Evolutionary conservation across 2,888 invertebrate species (phyloP), one percentile per base, ranked within the genome.

Genomic region (Atrina japonica): DNA sequence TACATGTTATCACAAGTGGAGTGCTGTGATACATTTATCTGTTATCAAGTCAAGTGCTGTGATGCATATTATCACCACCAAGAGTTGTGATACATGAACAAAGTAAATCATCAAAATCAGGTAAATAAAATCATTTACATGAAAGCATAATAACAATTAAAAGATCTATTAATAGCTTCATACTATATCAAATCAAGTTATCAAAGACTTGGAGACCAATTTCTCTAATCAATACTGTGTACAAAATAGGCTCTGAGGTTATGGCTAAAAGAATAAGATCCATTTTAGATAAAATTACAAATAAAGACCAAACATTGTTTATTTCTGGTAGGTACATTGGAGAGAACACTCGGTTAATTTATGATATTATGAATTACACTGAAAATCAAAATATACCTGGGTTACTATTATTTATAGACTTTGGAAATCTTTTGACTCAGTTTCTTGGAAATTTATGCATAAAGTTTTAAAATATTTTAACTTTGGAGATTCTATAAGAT

Each of bases 191-290:
- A n/a, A n/a, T n/a, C n/a, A n/a, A n/a, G n/a, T n/a, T n/a, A 23
- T 43, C 45, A 29, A 45, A 55, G 14, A 65, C 53, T 35, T 66
- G 56, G 27, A 23, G 56, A 27, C 66, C 66, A 27, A 56, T 66
- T 7, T 56, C 43, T 29, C 47, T 66, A 3, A 30, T 30, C 0
- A 47, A 56, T 47, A 30, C n/a, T 30, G 56, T 55, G 23, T 45
- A 55, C 18, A 66, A 66, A 56, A 56, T 45, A 23, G n/a, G 23
- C 6, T 45, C 56, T 47, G 55, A 14, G 55, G 56, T 30, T 18
- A 45, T 66, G 9, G 35, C 55, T 23, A 11, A 21, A 16, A 30
- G 53, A 23, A 21, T 63, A 23, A 16, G 50, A 52, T 21, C n/a
- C 3, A 21, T 63, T 5, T 23, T 25, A 40, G 16, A 35, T 50